These are phyloP conservation scores for Cheiracanthium punctorium DNA, from an alignment of 2,888 invertebrate genomes.

Conservation along the genomic window DNA sequence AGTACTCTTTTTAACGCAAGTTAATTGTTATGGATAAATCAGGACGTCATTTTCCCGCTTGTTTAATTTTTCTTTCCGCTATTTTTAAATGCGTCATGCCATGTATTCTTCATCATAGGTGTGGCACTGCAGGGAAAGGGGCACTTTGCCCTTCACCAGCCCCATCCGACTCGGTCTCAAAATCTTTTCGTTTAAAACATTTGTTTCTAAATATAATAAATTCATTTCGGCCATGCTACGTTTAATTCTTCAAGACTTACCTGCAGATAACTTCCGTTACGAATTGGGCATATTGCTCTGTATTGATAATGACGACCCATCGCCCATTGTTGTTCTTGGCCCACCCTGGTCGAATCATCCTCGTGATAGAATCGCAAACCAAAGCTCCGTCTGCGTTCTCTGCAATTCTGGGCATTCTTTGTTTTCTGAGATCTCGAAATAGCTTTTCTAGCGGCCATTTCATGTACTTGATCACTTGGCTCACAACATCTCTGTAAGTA, in stretches of 20 bases:
- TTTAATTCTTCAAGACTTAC: conserved; percentile 38
- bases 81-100: no score
- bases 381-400: conserved; percentile 71
- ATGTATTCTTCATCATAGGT: no score
- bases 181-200: no score
- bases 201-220: no score
- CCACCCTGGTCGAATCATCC: conserved; percentile 72
- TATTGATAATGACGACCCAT: conserved; percentile 73
- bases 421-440: conserved; percentile 70
- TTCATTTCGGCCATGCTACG: no score
- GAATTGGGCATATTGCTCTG: conserved; percentile 72
- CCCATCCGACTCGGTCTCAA: no score
- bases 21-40: no score
- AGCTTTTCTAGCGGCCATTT: conserved; percentile 73
- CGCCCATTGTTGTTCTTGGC: conserved; percentile 73
- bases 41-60: no score
- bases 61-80: no score
- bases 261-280: conserved; percentile 73
- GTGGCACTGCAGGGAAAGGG: no score
- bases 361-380: conserved; percentile 72
- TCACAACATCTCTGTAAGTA: conserved; percentile 69
- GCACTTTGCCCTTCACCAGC: no score
- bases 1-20: no score
- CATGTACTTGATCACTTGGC: conserved; percentile 72
- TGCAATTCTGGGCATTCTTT: conserved; percentile 71